A percentile compares a stretch with the other conserved stretches of the same genome.
phyloP scores from a whole-genome alignment of 2,888 invertebrate species.

The Andrena minutula region DNA sequence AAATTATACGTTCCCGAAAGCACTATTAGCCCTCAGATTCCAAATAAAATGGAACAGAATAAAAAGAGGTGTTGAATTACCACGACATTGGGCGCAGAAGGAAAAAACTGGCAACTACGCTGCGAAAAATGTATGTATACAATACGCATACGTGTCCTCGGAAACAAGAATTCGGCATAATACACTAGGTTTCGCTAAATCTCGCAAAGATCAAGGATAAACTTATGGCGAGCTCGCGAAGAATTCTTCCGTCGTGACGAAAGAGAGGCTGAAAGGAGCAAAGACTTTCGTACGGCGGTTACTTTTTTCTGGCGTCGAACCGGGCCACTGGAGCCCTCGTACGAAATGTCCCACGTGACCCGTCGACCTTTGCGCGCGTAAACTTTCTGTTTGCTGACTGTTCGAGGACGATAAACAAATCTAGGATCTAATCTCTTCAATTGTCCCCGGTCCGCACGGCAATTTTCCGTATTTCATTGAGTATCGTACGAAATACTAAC shows the following conservation, averaged over 20 bases:
- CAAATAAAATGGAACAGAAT: background rate
- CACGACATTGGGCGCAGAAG: background rate
- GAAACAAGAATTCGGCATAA: constrained; percentile 7
- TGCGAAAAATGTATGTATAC: background rate
- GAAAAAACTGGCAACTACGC: background rate
- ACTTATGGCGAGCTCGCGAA: constrained; percentile 16
- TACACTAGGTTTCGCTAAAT: constrained; percentile 12
- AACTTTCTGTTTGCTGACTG: constrained; percentile 52
- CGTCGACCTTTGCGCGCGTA: constrained; percentile 59
- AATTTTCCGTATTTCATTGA: background rate
- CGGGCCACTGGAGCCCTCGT: constrained; percentile 27
- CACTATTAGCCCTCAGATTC: background rate
- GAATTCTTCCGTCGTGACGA: constrained; percentile 42
- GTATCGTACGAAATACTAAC: background rate
- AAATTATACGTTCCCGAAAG: background rate
- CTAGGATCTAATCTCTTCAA: background rate
- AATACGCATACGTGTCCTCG: background rate
- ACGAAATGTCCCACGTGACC: constrained; percentile 54
- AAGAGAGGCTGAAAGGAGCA: constrained; percentile 32
- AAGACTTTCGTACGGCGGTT: constrained; percentile 8
- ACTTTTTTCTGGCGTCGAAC: constrained; percentile 20
- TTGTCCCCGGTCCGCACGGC: background rate
- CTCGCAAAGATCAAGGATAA: constrained; percentile 35
- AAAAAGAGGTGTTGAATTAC: background rate
- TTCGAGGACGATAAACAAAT: constrained; percentile 37